Evolutionary conservation across 2,113 vertebrate species (phyloP).

Genomic region (Pseudorasbora parva): DNA sequence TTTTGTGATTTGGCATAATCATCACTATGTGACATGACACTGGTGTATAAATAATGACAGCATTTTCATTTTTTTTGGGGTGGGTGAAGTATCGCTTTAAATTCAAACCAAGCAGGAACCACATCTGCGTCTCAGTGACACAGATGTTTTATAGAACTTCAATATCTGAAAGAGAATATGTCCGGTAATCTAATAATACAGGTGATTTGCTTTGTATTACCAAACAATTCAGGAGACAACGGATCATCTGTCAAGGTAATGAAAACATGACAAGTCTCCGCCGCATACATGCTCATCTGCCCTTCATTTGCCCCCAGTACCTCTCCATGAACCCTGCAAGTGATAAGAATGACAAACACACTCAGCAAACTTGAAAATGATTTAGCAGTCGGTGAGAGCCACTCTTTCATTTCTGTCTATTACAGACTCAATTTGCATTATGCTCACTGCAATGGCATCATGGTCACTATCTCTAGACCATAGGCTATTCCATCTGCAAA

Average conservation of each 20-base stretch:
- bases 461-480: conserved; percentile 7
- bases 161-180: conserved; percentile 61
- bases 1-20: too few species aligned
- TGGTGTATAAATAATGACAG: neutral
- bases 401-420: conserved; percentile 57
- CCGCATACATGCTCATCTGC: conserved; percentile 59
- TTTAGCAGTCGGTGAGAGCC: conserved; percentile 56
- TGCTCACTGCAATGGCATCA: neutral
- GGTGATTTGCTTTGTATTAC: conserved; percentile 61
- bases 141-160: conserved; percentile 63
- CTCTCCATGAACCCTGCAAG: conserved; percentile 58
- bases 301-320: conserved; percentile 64
- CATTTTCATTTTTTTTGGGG: neutral
- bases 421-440: conserved; percentile 45
- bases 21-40: neutral
- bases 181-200: conserved; percentile 60
- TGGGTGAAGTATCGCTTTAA: neutral
- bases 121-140: conserved; percentile 36
- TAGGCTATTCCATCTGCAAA: conserved; percentile 29
- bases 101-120: conserved; percentile 4
- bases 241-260: conserved; percentile 65
- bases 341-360: conserved; percentile 57
- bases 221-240: conserved; percentile 62
- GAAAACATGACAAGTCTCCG: conserved; percentile 65
- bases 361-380: conserved; percentile 43